phyloP scores from a whole-genome alignment of 2,888 invertebrate genomes.

The Nomada lathburiana region DNA sequence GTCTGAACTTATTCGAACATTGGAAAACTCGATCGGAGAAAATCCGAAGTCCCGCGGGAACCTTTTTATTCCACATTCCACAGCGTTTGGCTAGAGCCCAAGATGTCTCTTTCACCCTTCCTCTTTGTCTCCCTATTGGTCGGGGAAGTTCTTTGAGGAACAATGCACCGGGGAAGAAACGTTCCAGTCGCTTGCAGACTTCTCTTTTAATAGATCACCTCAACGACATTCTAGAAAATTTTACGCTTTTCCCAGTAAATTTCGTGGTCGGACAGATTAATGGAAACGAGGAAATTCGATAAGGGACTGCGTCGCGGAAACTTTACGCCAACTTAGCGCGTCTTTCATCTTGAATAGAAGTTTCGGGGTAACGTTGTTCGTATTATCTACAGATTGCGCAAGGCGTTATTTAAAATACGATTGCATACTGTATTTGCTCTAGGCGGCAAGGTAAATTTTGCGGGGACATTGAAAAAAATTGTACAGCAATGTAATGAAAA shows the following conservation, averaged over 20 bases:
- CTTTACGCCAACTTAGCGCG: not conserved
- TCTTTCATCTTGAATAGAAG: not conserved
- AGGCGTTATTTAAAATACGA: no score
- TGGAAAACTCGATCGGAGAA: slow-evolving; percentile 29
- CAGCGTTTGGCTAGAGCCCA: slow-evolving; percentile 60
- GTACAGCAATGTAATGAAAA: no score
- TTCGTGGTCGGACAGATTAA: slow-evolving; percentile 4
- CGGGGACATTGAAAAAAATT: no score
- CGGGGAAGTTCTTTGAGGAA: slow-evolving; percentile 58
- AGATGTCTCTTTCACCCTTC: slow-evolving; percentile 35
- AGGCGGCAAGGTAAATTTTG: no score
- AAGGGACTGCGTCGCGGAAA: not conserved
- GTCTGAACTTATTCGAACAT: slow-evolving; percentile 44
- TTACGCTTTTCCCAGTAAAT: not conserved
- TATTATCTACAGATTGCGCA: not conserved
- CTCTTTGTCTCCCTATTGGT: slow-evolving; percentile 44
- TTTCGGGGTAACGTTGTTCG: not conserved
- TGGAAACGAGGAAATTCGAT: slow-evolving; percentile 16
- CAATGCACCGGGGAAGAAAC: slow-evolving; percentile 59
- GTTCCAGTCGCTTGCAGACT: slow-evolving; percentile 41
- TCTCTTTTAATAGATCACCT: slow-evolving; percentile 58
- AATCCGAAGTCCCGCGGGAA: slow-evolving; percentile 45
- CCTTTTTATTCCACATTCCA: slow-evolving; percentile 56
- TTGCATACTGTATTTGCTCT: no score
- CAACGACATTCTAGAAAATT: slow-evolving; percentile 27